Base-by-base conservation (phyloP, 2,797 vertebrate genomes). In the Anas bernieri region DNA sequence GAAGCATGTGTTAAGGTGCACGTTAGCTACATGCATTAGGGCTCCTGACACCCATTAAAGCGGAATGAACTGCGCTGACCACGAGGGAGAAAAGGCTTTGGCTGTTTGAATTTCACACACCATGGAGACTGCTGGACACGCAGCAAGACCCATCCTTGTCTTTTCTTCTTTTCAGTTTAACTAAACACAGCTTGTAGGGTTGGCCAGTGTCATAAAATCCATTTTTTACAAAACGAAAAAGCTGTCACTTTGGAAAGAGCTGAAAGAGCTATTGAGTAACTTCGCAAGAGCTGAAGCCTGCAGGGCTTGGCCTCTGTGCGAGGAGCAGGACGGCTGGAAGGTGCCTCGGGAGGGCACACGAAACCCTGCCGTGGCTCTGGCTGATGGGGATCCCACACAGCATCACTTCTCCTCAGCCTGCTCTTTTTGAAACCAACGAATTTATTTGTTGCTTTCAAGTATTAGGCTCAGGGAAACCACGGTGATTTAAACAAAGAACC, bases 381-480 rank as follows among this genome's bases (percentile, higher is more conserved):
- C 72, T 72, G 37, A 1, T n/a, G 66, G 26, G n/a, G 23, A 56
- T 78, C 86, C 75, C 52, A 2, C 68, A 9, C 4, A 67, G 43
- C 64, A 59, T 54, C 33, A 12, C 43, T 43, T 75, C 73, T 83
- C 87, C 45, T 72, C 69, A 87, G 75, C 64, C 37, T 46, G 5
- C 86, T 91, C 20, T 21, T 56, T 63, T 78, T n/a, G 90, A 89
- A 89, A 89, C 63, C 75, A 81, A 43, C 68, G 23, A 9, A 55
- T 80, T 74, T 90, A 80, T 94, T 79, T 92, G 48, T 93, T 81
- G 54, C 72, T 83, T 94, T 93, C 72, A 62, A 41, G 74, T 92
- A 68, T 39, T 76, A 77, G 48, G 28, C 83, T 93, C 68, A 62
- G 81, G 89, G 78, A 83, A 92, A 50, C 41, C 16, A 0, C 67